These are phyloP conservation scores for Orthonyx spaldingii DNA, from an alignment of 2,113 vertebrate species.

Conservation along the genomic window DNA sequence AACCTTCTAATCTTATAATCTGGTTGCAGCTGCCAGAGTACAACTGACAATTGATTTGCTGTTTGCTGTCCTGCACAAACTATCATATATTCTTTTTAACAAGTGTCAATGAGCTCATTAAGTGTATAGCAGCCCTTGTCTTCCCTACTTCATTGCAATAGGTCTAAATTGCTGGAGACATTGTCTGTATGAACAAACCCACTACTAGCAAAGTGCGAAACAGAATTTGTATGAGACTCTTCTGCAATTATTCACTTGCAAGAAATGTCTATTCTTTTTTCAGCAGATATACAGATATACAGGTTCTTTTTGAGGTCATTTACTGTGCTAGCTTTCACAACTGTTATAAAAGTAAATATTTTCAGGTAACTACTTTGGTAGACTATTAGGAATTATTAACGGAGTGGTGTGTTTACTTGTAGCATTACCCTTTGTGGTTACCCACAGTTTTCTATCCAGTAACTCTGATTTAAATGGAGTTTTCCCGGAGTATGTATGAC, in stretches of 20 bases:
- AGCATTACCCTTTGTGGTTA: neutral
- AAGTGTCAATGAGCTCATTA: neutral
- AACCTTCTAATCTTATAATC: conserved; percentile 36
- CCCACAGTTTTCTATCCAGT: neutral
- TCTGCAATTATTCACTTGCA: neutral
- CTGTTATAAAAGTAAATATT: neutral
- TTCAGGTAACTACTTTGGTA: neutral
- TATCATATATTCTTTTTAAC: neutral
- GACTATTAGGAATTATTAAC: neutral
- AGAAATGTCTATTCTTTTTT: neutral
- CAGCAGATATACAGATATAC: neutral
- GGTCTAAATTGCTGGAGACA: neutral
- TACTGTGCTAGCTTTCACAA: neutral
- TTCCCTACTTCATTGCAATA: neutral
- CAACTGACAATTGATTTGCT: conserved; percentile 15
- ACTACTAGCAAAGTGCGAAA: neutral
- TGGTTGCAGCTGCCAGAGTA: conserved; percentile 1
- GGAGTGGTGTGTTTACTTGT: neutral
- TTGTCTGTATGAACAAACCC: neutral
- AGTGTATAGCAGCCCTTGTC: neutral
- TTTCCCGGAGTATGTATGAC: neutral
- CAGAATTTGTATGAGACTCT: neutral
- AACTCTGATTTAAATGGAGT: neutral
- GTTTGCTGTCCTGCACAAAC: neutral
- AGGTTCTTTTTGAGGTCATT: neutral